Conservation (phyloP, 2,888 invertebrate species). For the Clitarchus hookeri region DNA sequence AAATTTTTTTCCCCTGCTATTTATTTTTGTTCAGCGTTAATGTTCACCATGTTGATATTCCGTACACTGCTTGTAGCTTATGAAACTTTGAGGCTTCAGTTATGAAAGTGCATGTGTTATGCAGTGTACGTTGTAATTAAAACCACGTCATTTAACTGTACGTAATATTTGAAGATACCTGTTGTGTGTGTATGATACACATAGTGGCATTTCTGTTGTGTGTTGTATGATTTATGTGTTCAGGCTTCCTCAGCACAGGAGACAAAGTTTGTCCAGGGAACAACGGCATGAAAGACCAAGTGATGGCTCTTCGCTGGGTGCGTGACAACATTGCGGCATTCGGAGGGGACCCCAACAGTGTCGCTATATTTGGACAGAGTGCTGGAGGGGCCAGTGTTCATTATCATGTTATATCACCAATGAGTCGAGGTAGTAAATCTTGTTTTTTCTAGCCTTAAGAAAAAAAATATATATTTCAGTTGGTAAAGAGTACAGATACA, state of each 20-base stretch:
- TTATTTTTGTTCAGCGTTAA: too few species aligned
- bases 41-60: too few species aligned
- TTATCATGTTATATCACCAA: conserved; percentile 40
- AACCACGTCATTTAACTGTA: background rate
- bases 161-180: background rate
- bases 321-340: conserved; percentile 39
- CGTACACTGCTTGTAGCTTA: too few species aligned
- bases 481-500: too few species aligned
- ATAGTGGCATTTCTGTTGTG: background rate
- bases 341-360: conserved; percentile 37
- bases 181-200: too few species aligned
- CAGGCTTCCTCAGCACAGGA: conserved; percentile 41
- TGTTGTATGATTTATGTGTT: background rate
- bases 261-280: conserved; percentile 40
- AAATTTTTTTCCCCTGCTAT: too few species aligned
- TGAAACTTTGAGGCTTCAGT: too few species aligned
- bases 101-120: background rate
- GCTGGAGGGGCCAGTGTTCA: conserved; percentile 40
- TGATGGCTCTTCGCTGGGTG: conserved; percentile 38
- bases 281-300: conserved; percentile 41
- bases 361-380: conserved; percentile 42
- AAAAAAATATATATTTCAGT: too few species aligned
- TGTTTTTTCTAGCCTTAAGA: too few species aligned
- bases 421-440: conserved; percentile 38
- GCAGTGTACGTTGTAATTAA: background rate